A percentile compares a stretch with the other conserved stretches of the same genome.
Evolutionary conservation across 23 tunicate genomes (phyloP).

Genomic region (Ascidia mentula): DNA sequence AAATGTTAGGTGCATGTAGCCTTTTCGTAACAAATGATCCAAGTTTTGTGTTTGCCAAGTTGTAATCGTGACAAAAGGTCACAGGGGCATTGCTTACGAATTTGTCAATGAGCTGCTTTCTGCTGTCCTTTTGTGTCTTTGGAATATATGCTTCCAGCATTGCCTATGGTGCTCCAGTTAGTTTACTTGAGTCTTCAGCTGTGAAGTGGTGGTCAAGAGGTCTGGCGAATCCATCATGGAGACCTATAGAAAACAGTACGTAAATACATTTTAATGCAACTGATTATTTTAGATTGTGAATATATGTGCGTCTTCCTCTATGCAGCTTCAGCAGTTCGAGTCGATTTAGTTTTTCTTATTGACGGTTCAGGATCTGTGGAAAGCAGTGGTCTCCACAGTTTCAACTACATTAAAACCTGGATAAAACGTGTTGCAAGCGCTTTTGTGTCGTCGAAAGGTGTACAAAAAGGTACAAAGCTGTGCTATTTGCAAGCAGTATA

Average conservation of each 20-base stretch:
- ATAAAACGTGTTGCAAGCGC: neutral
- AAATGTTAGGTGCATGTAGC: too few relatives aligned
- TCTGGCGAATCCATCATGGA: neutral
- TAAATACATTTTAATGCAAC: neutral
- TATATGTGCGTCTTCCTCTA: too few relatives aligned
- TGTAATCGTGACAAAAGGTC: too few relatives aligned
- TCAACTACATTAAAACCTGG: neutral
- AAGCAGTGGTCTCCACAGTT: neutral
- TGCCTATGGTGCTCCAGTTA: neutral
- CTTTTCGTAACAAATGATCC: too few relatives aligned
- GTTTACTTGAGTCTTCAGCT: neutral
- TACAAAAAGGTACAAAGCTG: too few relatives aligned
- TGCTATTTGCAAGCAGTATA: too few relatives aligned
- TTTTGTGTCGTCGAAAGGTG: neutral
- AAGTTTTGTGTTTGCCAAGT: too few relatives aligned
- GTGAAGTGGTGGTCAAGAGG: neutral
- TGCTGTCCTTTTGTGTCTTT: neutral
- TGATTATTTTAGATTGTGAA: neutral
- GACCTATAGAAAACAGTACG: neutral
- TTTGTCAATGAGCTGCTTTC: neutral
- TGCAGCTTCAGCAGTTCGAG: conserved; percentile 10
- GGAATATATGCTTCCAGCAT: neutral
- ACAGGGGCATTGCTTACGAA: too few relatives aligned
- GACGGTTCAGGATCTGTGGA: conserved; percentile 74
- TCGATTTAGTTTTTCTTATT: conserved; percentile 64